Evolutionary conservation across 2,113 vertebrate species (phyloP), one percentile per base, ranked within the genome.

Genomic region (Neotragus pygmaeus): DNA sequence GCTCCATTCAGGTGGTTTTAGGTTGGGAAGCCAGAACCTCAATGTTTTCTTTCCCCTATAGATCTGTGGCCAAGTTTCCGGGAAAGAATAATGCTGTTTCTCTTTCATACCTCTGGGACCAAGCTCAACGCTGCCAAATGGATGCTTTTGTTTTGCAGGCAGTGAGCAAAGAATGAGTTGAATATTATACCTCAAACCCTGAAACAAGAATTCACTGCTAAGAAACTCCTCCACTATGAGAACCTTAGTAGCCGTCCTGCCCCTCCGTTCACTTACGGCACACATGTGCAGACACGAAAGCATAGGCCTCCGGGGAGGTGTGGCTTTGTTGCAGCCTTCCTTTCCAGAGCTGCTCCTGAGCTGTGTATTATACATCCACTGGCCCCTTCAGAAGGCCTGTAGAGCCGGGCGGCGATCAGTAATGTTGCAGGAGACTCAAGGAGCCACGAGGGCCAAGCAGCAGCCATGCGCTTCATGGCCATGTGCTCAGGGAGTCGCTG

Each of bases 51-150:
- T 36, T 91, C 17, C 60, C 64, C 7, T 82, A 55, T 0, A 86
- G 51, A 81, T 92, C 36, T 64, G n/a, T 73, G 53, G 62, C 85
- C 84, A 95, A 92, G n/a, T 92, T 95, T 87, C 73, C 2, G 2
- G n/a, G 90, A 62, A 96, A 92, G 58, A 96, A 94, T 70, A n/a
- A 60, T 75, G 88, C 11, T 62, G 62, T 36, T 97, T 95, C 62
- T 75, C 53, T 77, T 91, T 73, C 62, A 47, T 14, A 78, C 21
- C 55, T 62, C 51, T 62, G 70, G 43, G 80, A 91, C 77, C 80
- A 86, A 94, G 78, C 36, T 49, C 66, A 39, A 33, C 5, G 16
- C 33, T 94, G 36, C 45, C 39, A 86, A 94, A 82, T 82, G 33
- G 47, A 84, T 16, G 33, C 90, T 92, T 96, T 80, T 91, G 83